These are phyloP conservation scores for Ostrea edulis DNA, from an alignment of 1,140 invertebrate species.

Conservation along the genomic window DNA sequence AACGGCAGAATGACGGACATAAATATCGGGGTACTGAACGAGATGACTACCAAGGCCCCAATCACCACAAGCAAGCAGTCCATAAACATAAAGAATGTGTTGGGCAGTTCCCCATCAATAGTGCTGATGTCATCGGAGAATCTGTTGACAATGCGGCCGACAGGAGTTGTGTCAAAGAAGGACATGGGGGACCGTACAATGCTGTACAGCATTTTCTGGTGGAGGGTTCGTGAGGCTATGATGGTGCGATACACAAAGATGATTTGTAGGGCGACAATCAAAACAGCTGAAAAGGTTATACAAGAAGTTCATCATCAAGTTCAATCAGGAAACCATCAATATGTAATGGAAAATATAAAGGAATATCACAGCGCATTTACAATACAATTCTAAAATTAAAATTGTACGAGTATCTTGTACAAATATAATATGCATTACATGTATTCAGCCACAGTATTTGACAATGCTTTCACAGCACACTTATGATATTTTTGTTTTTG, in stretches of 20 bases:
- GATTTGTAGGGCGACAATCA: constrained; percentile 19
- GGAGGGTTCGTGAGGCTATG: constrained; percentile 87
- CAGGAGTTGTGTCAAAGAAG: constrained; percentile 85
- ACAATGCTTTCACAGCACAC: too few relatives aligned
- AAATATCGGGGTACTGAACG: constrained; percentile 93
- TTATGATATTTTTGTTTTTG: not conserved
- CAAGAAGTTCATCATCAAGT: not conserved
- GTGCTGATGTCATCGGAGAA: constrained; percentile 82
- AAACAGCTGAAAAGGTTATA: constrained; percentile 62
- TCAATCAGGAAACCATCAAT: not conserved
- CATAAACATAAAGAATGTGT: constrained; percentile 73
- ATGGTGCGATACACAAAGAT: constrained; percentile 41
- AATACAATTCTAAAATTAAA: too few relatives aligned
- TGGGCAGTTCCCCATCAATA: constrained; percentile 76
- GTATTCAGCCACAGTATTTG: too few relatives aligned
- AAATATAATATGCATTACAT: too few relatives aligned
- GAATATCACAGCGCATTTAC: too few relatives aligned
- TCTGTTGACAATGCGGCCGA: constrained; percentile 84
- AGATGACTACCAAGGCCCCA: constrained; percentile 93
- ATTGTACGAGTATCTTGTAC: too few relatives aligned
- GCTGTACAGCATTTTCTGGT: constrained; percentile 87
- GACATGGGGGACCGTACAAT: constrained; percentile 80
- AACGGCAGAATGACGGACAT: constrained; percentile 91
- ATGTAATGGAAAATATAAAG: too few relatives aligned
- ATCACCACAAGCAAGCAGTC: constrained; percentile 85